A percentile compares a stretch with the other conserved stretches of the same genome.
phyloP scores from a whole-genome alignment of 2,888 invertebrate genomes.

The Craniophora ligustri region DNA sequence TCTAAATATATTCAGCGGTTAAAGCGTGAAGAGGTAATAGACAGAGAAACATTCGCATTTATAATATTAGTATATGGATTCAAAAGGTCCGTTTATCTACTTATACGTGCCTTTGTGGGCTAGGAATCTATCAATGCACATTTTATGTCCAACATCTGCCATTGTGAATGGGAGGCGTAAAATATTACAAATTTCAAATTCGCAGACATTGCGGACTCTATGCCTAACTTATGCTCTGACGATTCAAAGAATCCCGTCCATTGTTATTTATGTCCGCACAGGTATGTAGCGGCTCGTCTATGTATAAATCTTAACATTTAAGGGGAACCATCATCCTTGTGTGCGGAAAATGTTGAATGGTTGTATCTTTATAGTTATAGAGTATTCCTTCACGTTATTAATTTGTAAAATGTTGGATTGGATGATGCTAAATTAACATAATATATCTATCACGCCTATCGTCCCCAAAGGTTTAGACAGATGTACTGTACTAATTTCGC shows the following conservation, averaged over 20 bases:
- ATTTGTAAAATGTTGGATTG: too few relatives aligned
- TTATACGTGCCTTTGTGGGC: not conserved
- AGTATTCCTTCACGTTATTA: too few relatives aligned
- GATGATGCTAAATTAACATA: too few relatives aligned
- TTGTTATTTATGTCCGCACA: conserved; percentile 16
- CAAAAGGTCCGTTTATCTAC: too few relatives aligned
- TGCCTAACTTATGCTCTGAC: conserved; percentile 9
- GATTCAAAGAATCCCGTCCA: conserved; percentile 33
- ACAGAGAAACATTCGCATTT: too few relatives aligned
- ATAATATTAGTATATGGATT: too few relatives aligned
- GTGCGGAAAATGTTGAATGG: not conserved
- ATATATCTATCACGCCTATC: too few relatives aligned
- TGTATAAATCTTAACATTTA: conserved; percentile 39
- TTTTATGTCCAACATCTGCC: conserved; percentile 26
- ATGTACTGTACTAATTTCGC: too few relatives aligned
- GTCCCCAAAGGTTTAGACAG: too few relatives aligned
- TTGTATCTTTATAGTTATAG: too few relatives aligned
- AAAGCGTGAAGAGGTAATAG: too few relatives aligned
- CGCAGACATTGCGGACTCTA: conserved; percentile 10
- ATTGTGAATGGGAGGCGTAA: conserved; percentile 33
- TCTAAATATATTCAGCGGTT: too few relatives aligned
- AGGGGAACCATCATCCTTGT: not conserved
- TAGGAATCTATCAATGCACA: conserved; percentile 44
- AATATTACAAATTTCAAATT: conserved; percentile 31
- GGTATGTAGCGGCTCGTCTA: conserved; percentile 31